These are phyloP conservation scores for Paraescarpia echinospica DNA, from an alignment of 1,140 invertebrate genomes.

Conservation along the genomic window DNA sequence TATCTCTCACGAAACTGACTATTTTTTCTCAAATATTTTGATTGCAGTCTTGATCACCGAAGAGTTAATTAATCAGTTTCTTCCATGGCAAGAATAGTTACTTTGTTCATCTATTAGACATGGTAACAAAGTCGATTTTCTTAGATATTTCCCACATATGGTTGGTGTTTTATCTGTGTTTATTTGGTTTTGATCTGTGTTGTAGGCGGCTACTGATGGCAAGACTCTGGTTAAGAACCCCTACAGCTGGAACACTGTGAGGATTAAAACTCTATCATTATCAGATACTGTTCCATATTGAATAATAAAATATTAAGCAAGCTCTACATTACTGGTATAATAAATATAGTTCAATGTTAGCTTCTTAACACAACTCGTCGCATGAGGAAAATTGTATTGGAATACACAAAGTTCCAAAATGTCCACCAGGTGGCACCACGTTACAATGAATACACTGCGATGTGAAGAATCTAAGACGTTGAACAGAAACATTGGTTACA, in stretches of 20 bases:
- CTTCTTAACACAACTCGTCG: not conserved
- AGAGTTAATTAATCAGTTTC: too few relatives aligned
- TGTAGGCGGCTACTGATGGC: not conserved
- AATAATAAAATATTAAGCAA: not conserved
- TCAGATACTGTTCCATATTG: too few relatives aligned
- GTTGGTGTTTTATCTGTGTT: not conserved
- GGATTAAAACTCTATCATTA: conserved; percentile 22
- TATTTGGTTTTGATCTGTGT: not conserved
- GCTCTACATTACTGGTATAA: not conserved
- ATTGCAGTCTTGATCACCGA: too few relatives aligned
- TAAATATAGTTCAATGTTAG: too few relatives aligned
- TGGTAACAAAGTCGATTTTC: not conserved
- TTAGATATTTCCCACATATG: not conserved
- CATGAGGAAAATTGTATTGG: not conserved
- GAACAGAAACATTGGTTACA: not conserved
- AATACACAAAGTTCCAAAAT: not conserved
- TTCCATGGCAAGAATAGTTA: not conserved
- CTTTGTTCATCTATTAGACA: not conserved
- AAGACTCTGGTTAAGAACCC: conserved; percentile 42
- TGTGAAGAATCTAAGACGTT: not conserved
- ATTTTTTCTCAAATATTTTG: too few relatives aligned
- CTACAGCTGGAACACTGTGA: conserved; percentile 61
- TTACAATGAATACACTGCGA: not conserved
- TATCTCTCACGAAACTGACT: too few relatives aligned
- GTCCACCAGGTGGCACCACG: not conserved